Evolutionary conservation across 1,140 invertebrate genomes (phyloP).

Genomic region (Apocrypta bakeri): DNA sequence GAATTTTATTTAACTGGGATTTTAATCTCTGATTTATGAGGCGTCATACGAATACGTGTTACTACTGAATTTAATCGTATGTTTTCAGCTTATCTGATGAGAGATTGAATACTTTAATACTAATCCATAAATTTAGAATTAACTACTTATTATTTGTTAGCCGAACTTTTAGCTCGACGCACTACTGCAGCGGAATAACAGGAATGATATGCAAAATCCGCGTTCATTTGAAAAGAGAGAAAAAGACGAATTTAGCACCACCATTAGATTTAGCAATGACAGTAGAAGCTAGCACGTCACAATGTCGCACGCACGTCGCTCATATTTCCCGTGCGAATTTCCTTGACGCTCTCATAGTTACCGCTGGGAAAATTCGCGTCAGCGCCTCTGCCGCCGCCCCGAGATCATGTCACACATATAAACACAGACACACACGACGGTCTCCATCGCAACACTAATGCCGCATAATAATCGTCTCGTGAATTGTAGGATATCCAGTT

Average conservation of each 20-base stretch:
- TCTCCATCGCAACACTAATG: constrained; percentile 2
- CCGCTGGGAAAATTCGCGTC: background rate
- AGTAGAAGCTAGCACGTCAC: constrained; percentile 6
- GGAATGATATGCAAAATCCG: too few species aligned
- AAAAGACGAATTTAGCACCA: background rate
- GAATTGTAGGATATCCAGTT: constrained; percentile 20
- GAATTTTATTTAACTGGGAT: background rate
- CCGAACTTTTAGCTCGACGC: too few species aligned
- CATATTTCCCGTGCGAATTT: constrained; percentile 1
- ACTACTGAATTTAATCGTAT: background rate
- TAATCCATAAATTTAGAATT: too few species aligned
- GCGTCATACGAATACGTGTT: too few species aligned
- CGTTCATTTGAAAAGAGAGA: too few species aligned
- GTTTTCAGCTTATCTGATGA: background rate
- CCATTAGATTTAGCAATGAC: background rate
- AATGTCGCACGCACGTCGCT: constrained; percentile 20
- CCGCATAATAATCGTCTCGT: background rate
- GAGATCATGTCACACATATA: background rate
- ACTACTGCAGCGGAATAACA: too few species aligned
- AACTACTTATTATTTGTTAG: too few species aligned
- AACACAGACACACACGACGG: background rate
- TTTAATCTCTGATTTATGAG: background rate
- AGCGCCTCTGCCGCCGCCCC: background rate
- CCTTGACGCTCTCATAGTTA: background rate
- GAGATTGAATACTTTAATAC: background rate